These are phyloP conservation scores for Poliocrania exsul DNA, from an alignment of 2,797 vertebrate species.

Conservation along the genomic window DNA sequence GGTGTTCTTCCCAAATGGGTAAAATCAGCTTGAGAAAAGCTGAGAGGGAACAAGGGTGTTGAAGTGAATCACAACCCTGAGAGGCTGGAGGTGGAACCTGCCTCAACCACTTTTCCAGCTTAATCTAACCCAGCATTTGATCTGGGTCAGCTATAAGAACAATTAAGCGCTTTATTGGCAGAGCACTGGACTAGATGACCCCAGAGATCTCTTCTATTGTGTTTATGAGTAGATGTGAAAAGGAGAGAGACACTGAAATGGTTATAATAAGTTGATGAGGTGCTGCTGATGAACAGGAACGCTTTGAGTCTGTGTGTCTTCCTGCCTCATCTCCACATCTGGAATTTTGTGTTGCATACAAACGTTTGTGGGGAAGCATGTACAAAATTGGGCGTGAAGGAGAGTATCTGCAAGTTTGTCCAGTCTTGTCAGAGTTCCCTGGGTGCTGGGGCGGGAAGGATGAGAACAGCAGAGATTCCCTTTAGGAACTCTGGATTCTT, in stretches of 20 bases:
- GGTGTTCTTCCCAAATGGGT: background rate
- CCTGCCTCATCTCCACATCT: background rate
- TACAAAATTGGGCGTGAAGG: background rate
- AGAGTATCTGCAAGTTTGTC: background rate
- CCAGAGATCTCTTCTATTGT: background rate
- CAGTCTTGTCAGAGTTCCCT: background rate
- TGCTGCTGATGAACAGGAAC: background rate
- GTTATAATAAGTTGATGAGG: background rate
- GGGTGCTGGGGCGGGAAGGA: background rate
- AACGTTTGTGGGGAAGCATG: background rate
- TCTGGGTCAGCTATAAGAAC: slow-evolving; percentile 5
- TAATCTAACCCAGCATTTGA: background rate
- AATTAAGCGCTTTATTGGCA: background rate
- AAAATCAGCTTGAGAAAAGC: background rate
- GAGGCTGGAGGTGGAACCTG: background rate
- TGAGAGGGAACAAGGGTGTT: background rate
- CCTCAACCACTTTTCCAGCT: background rate
- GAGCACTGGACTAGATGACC: slow-evolving; percentile 25
- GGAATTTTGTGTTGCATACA: background rate
- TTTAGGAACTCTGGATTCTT: background rate
- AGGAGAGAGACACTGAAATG: background rate
- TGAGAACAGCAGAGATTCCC: background rate
- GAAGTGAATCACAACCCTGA: background rate
- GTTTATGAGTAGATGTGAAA: slow-evolving; percentile 7
- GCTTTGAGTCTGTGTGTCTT: background rate